These are phyloP conservation scores for Nannoperca obscura DNA, from an alignment of 2,797 vertebrate species.

Conservation along the genomic window DNA sequence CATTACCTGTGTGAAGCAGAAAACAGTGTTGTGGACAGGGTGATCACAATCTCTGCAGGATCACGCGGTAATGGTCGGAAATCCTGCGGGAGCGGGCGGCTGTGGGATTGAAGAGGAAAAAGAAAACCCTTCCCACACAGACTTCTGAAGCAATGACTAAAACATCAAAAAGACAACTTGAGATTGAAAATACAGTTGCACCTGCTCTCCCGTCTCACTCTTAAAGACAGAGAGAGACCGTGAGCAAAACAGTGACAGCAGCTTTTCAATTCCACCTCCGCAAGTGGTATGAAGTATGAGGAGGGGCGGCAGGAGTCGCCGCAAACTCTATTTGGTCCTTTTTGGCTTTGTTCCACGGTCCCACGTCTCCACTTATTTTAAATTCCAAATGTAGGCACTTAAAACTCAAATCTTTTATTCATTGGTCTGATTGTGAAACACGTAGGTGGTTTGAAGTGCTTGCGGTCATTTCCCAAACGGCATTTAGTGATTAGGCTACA, in stretches of 20 bases:
- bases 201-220: conserved; percentile 53
- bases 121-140: neutral
- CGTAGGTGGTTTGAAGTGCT: conserved; percentile 69
- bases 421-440: conserved; percentile 70
- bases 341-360: conserved; percentile 46
- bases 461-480: conserved; percentile 65
- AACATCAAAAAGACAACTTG: conserved; percentile 55
- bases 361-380: conserved; percentile 53
- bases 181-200: conserved; percentile 57
- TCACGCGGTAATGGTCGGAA: conserved; percentile 12
- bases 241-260: conserved; percentile 33
- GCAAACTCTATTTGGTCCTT: conserved; percentile 35
- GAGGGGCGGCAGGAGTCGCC: conserved; percentile 40
- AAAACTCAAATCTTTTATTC: conserved; percentile 76
- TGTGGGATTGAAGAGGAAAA: neutral
- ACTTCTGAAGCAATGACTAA: conserved; percentile 39
- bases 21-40: conserved; percentile 5
- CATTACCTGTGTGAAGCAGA: conserved; percentile 12
- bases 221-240: conserved; percentile 41
- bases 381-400: conserved; percentile 69
- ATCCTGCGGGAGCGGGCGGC: conserved; percentile 18
- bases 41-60: conserved; percentile 33
- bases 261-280: conserved; percentile 64
- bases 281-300: conserved; percentile 40
- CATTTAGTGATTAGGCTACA: conserved; percentile 62